phyloP scores from a whole-genome alignment of 2,888 invertebrate genomes.

The Campopleginae sp. region DNA sequence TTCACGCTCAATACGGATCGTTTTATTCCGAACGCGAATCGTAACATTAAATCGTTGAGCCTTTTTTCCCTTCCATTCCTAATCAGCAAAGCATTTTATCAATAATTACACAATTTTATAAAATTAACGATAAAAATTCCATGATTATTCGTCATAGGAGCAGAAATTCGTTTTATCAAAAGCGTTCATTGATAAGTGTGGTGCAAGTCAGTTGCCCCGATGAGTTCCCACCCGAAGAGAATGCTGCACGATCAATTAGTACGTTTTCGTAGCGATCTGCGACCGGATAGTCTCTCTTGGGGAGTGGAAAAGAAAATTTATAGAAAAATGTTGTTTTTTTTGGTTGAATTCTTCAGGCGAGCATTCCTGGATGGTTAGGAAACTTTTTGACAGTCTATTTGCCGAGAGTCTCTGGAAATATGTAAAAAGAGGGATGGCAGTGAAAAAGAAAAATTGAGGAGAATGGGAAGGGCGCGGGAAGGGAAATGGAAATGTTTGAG shows the following conservation, averaged over 20 bases:
- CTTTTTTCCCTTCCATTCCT: not conserved
- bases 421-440: slow-evolving; percentile 7
- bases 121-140: not conserved
- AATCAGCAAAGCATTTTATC: not conserved
- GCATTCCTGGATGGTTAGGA: too few species aligned
- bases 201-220: not conserved
- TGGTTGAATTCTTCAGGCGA: too few species aligned
- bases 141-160: not conserved
- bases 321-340: too few species aligned
- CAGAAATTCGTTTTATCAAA: not conserved
- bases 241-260: not conserved
- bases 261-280: not conserved
- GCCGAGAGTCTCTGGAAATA: not conserved
- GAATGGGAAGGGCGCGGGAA: slow-evolving; percentile 71
- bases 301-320: not conserved
- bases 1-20: not conserved
- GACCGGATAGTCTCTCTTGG: not conserved
- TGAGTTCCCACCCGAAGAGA: not conserved
- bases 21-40: slow-evolving; percentile 37
- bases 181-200: not conserved
- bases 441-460: slow-evolving; percentile 8
- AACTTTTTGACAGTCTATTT: too few species aligned
- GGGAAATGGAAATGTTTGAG: slow-evolving; percentile 69
- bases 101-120: not conserved
- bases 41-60: not conserved